These are phyloP conservation scores for Muscicapa striata DNA, from an alignment of 2,797 vertebrate genomes.

Conservation along the genomic window DNA sequence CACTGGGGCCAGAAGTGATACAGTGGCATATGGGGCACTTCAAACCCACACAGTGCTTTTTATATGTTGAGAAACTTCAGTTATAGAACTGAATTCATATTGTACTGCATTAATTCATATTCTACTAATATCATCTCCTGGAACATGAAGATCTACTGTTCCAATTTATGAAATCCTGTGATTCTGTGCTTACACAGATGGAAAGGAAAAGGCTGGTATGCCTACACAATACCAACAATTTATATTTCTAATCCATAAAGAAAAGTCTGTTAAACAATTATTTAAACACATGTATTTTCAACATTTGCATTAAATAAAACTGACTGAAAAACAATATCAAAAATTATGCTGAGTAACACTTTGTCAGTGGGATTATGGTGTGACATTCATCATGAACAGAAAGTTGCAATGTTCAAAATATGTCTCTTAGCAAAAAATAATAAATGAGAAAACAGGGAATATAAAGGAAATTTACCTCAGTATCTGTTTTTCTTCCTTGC, in stretches of 20 bases:
- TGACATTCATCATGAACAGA: not conserved
- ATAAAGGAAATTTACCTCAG: slow-evolving; percentile 63
- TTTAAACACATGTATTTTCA: not conserved
- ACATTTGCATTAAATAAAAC: not conserved
- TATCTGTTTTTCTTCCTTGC: slow-evolving; percentile 59
- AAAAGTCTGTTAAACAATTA: not conserved
- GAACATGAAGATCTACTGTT: not conserved
- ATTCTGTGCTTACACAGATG: not conserved
- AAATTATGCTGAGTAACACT: not conserved
- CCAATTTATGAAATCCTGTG: not conserved
- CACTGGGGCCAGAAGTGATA: not conserved
- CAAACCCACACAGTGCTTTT: not conserved
- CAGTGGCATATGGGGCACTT: not conserved
- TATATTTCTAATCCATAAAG: slow-evolving; percentile 4
- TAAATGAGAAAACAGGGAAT: not conserved
- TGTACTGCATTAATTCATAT: not conserved
- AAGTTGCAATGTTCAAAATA: not conserved
- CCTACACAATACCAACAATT: not conserved
- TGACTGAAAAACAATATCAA: slow-evolving; percentile 7
- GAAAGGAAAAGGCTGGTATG: not conserved
- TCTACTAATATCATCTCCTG: not conserved
- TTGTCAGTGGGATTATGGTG: not conserved
- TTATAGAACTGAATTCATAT: not conserved
- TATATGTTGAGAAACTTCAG: not conserved
- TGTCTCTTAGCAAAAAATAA: not conserved